Evolutionary conservation across 2,797 vertebrate genomes (phyloP).

Genomic region (Megalops cyprinoides): DNA sequence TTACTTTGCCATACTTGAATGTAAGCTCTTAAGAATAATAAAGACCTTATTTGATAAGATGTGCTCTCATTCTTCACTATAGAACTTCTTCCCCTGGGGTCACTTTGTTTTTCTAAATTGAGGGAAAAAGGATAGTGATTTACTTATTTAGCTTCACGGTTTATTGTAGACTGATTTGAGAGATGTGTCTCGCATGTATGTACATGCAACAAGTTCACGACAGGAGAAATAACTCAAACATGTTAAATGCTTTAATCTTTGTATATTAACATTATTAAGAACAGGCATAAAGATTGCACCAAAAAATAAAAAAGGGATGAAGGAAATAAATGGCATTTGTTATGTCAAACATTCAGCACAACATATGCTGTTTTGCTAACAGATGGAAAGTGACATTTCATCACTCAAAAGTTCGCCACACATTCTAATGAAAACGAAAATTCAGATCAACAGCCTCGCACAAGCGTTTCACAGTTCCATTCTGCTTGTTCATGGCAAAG

Average conservation of each 20-base stretch:
- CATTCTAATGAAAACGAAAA: background rate
- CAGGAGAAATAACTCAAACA: conserved; percentile 18
- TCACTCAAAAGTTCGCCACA: background rate
- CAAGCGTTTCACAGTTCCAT: background rate
- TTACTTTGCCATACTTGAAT: conserved; percentile 27
- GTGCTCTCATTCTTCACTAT: background rate
- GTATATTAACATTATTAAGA: conserved; percentile 37
- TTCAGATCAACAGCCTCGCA: background rate
- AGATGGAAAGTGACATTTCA: background rate
- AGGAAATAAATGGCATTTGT: background rate
- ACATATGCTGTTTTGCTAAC: background rate
- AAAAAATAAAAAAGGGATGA: conserved; percentile 19
- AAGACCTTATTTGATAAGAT: conserved; percentile 19
- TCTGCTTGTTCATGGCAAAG: background rate
- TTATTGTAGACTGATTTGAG: no score
- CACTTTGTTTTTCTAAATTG: no score
- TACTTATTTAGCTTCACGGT: no score
- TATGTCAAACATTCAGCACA: conserved; percentile 7
- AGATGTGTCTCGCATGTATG: no score
- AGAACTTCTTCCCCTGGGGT: background rate
- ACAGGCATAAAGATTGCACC: conserved; percentile 32
- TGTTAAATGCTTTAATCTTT: conserved; percentile 41
- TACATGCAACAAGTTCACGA: no score
- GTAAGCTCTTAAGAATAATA: conserved; percentile 28
- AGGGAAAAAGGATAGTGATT: no score